Conservation (phyloP, 2,113 vertebrate genomes). For the Rhinoderma darwinii region DNA sequence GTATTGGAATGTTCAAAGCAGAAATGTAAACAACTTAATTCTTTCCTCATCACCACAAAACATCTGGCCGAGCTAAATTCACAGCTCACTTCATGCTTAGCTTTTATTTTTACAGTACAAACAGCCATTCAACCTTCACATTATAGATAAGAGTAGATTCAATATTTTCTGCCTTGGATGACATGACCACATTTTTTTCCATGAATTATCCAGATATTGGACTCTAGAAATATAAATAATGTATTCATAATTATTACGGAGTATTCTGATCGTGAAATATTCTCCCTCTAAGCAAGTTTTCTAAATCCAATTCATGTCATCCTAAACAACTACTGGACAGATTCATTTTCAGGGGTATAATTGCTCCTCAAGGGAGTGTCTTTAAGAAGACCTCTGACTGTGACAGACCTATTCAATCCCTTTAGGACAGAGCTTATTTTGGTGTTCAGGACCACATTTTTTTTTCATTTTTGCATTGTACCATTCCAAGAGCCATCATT, state of each 20-base stretch:
- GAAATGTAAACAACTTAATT: constrained; percentile 31
- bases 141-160: background rate
- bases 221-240: background rate
- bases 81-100: constrained; percentile 10
- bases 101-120: constrained; percentile 24
- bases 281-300: background rate
- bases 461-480: too few relatives aligned
- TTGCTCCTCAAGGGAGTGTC: too few relatives aligned
- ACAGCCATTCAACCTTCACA: background rate
- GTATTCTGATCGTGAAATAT: background rate
- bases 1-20: constrained; percentile 40
- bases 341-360: too few relatives aligned
- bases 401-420: too few relatives aligned
- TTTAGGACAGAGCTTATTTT: too few relatives aligned
- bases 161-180: background rate
- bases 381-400: too few relatives aligned
- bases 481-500: too few relatives aligned
- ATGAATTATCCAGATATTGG: background rate
- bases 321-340: too few relatives aligned
- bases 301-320: too few relatives aligned
- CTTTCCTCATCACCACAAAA: constrained; percentile 26
- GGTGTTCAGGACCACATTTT: too few relatives aligned
- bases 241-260: background rate
- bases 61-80: constrained; percentile 32
- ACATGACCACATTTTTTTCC: background rate